Conservation (phyloP, 2,888 invertebrate species). For the Lottia scabra region DNA sequence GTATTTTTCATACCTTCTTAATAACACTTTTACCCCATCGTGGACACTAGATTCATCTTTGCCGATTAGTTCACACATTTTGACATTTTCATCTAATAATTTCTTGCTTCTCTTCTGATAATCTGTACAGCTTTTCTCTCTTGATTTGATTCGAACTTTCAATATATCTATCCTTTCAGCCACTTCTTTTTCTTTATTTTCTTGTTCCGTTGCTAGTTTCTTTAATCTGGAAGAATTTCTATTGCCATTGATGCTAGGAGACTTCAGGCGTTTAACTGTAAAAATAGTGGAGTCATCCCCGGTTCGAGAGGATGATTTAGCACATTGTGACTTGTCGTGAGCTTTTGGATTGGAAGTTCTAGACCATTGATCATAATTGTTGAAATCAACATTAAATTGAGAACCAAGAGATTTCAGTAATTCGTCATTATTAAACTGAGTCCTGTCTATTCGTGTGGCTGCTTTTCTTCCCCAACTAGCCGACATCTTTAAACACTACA, state of each 20-base stretch:
- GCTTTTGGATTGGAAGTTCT: conserved; percentile 38
- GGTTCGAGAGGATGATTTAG: background rate
- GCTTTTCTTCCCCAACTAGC: conserved; percentile 44
- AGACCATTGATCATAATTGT: conserved; percentile 59
- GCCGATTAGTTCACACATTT: conserved; percentile 52
- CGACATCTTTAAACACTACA: too few species aligned
- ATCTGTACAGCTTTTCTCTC: conserved; percentile 54
- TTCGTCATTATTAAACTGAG: conserved; percentile 54
- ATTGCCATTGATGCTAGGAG: conserved; percentile 35
- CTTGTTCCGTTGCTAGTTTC: conserved; percentile 45
- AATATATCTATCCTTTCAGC: conserved; percentile 55
- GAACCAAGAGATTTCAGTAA: conserved; percentile 51
- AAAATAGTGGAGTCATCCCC: conserved; percentile 11
- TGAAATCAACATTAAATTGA: conserved; percentile 56
- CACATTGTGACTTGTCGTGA: conserved; percentile 17
- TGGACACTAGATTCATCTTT: conserved; percentile 50
- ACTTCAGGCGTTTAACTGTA: conserved; percentile 26
- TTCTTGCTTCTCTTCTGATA: conserved; percentile 55
- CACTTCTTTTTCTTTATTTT: conserved; percentile 48
- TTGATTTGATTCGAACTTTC: conserved; percentile 55
- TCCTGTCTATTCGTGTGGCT: conserved; percentile 41
- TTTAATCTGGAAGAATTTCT: conserved; percentile 45
- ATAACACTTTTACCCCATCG: conserved; percentile 58
- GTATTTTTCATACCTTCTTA: conserved; percentile 65
- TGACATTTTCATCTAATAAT: conserved; percentile 58